Base-by-base conservation (phyloP, 2,797 vertebrate species). In the Catostomus latipinnis region DNA sequence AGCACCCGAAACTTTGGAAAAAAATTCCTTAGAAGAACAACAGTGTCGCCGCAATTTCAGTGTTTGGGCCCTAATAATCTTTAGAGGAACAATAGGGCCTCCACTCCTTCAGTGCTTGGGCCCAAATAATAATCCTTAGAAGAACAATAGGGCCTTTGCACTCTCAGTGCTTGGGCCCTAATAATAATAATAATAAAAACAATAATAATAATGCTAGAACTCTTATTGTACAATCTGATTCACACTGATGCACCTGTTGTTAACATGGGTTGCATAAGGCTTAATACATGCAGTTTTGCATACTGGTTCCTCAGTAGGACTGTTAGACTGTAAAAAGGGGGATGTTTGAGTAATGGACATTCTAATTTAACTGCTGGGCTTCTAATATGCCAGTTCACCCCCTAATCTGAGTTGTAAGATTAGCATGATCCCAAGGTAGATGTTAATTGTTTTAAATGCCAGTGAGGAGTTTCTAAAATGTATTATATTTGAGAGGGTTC, bases 391-490 rank as follows among this genome's bases (percentile, higher is more conserved):
- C 46, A 68, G 50, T 22, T 0, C 49, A 54, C 5, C 67, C 48
- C 46, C 18, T 18, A 62, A 6, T 34, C 68, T 61, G 34, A 8
- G 6, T 57, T 73, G 62, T 56, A 67, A 54, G 18, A 74, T 69
- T 60, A 58, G 71, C 13, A 49, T 56, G 53, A 71, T 71, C 66
- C 18, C 68, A 54, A 48, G 75, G 18, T 60, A 10, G 18, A 71
- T 48, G 14, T 63, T 76, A 69, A 79, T 78, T 83, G 81, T 61
- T 81, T 81, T 78, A 65, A 78, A 78, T 46, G 12, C 8, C n/a
- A 61, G 43, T 22, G 13, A 57, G 11, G 22, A 62, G n/a, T 62
- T 61, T 53, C 22, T 16, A 12, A 71, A 71, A 71, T 71, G 34
- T 56, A 49, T 61, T 53, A 16, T 6, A 53, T 53, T 45, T 68